Conservation (phyloP, 2,113 vertebrate species). For the Oostethus manadensis region DNA sequence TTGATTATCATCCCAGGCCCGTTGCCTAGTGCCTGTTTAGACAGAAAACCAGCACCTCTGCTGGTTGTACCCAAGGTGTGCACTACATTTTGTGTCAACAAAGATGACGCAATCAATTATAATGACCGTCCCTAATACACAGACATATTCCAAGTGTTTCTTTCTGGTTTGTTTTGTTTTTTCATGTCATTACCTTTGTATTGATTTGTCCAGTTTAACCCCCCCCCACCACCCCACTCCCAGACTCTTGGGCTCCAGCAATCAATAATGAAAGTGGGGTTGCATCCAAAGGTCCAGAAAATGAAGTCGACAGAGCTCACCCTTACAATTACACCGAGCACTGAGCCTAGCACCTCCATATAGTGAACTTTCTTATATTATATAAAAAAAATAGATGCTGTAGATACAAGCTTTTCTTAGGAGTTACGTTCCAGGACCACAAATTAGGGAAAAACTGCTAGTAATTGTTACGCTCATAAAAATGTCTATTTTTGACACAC, state of each 20-base stretch:
- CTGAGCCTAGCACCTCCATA: not conserved
- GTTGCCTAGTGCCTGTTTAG: no score
- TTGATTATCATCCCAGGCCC: no score
- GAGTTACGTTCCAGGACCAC: no score
- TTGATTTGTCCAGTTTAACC: constrained; percentile 37
- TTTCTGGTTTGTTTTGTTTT: constrained; percentile 4
- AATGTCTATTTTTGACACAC: no score
- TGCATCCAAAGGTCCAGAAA: constrained; percentile 26
- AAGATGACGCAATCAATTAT: not conserved
- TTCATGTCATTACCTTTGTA: constrained; percentile 3
- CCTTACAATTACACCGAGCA: constrained; percentile 10
- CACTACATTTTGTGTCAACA: no score
- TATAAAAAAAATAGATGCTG: no score
- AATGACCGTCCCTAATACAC: not conserved
- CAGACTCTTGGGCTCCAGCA: constrained; percentile 41
- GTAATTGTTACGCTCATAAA: no score
- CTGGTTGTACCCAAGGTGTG: no score
- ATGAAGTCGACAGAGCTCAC: constrained; percentile 19
- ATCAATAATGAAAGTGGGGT: constrained; percentile 41
- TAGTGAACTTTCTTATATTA: not conserved
- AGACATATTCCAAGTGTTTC: not conserved
- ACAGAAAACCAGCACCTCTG: no score
- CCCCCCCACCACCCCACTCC: not conserved
- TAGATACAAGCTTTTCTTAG: no score
- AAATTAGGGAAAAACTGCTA: no score